A percentile compares a stretch with the other conserved stretches of the same genome.
These are phyloP conservation scores for Leptopterna dolabrata DNA, from an alignment of 2,888 invertebrate genomes.

Conservation along the genomic window DNA sequence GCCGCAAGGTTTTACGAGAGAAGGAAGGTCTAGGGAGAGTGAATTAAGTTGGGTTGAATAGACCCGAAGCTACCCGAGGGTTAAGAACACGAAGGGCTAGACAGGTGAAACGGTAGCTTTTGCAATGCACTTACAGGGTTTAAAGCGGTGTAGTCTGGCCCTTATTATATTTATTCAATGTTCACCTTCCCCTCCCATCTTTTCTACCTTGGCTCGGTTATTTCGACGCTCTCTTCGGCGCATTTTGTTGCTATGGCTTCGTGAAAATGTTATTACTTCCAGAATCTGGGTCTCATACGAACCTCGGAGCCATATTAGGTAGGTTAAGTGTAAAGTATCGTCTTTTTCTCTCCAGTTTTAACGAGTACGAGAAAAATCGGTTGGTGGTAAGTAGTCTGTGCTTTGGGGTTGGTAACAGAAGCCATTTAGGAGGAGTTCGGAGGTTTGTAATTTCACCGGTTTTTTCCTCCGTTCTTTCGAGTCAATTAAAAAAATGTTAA, in stretches of 20 bases:
- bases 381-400: too few relatives aligned
- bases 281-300: conserved; percentile 26
- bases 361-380: not conserved
- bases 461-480: not conserved
- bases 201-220: not conserved
- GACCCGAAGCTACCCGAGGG: not conserved
- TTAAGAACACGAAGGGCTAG: conserved; percentile 8
- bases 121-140: conserved; percentile 16
- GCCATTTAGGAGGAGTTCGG: not conserved
- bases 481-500: not conserved
- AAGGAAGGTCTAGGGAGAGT: not conserved
- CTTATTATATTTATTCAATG: conserved; percentile 35
- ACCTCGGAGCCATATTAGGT: not conserved
- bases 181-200: not conserved
- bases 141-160: not conserved
- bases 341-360: not conserved
- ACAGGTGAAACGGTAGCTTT: conserved; percentile 15
- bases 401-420: not conserved
- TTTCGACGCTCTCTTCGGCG: not conserved
- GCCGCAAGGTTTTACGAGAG: conserved; percentile 22
- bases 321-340: not conserved
- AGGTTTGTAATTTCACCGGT: not conserved
- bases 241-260: conserved; percentile 16
- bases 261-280: conserved; percentile 13
- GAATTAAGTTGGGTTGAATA: conserved; percentile 39